phyloP scores from a whole-genome alignment of 2,888 invertebrate genomes.

The Taphrorychus bicolor region DNA sequence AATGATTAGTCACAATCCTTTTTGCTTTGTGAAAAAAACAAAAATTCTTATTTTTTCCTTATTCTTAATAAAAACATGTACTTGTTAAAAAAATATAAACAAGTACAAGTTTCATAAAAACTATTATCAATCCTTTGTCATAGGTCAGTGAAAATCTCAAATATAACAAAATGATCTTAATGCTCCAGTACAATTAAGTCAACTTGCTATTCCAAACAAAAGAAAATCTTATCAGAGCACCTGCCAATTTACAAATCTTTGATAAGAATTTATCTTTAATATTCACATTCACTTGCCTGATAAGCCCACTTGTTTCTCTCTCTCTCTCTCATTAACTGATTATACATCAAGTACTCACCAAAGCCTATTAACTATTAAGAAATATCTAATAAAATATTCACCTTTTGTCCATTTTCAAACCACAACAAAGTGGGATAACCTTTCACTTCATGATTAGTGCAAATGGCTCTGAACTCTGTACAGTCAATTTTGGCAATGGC shows the following conservation, averaged over 20 bases:
- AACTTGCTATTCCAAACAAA: background rate
- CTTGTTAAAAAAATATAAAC: too few species aligned
- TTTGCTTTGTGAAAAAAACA: too few species aligned
- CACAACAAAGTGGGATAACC: slow-evolving; percentile 89
- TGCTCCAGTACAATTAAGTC: too few species aligned
- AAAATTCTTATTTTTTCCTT: too few species aligned
- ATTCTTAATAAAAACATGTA: too few species aligned
- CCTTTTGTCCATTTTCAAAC: slow-evolving; percentile 87
- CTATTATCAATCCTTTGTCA: background rate
- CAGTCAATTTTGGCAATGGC: slow-evolving; percentile 87
- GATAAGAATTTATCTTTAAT: background rate
- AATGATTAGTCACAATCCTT: too few species aligned
- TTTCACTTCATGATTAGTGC: slow-evolving; percentile 81
- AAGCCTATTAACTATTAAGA: too few species aligned
- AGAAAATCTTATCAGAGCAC: background rate
- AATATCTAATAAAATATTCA: slow-evolving; percentile 50
- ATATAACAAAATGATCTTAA: background rate
- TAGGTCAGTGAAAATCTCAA: background rate
- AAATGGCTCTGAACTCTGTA: slow-evolving; percentile 75
- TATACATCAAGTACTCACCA: too few species aligned
- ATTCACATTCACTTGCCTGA: background rate
- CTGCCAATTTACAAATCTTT: background rate
- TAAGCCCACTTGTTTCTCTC: background rate
- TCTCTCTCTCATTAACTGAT: too few species aligned
- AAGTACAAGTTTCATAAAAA: too few species aligned